Percentiles rank a stretch among this genome's conserved stretches.
These are phyloP conservation scores for Limnephilus auricula DNA, from an alignment of 2,888 invertebrate species.

Conservation along the genomic window DNA sequence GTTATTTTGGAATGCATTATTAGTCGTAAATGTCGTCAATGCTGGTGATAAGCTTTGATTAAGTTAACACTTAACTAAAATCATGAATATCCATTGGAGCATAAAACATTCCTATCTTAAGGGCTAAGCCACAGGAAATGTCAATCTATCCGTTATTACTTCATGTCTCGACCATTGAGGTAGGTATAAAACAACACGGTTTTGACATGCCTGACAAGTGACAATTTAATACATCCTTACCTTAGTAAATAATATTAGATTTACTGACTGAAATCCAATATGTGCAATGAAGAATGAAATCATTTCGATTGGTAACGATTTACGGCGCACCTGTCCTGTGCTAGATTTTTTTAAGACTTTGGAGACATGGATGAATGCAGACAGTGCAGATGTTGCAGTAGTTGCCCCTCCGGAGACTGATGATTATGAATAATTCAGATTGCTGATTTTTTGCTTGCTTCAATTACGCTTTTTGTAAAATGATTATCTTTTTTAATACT, in stretches of 20 bases:
- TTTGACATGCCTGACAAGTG: neutral
- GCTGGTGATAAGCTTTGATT: neutral
- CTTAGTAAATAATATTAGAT: neutral
- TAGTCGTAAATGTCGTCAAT: neutral
- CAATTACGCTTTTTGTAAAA: neutral
- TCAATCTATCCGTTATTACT: neutral
- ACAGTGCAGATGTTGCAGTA: neutral
- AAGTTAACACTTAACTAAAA: neutral
- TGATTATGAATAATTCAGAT: neutral
- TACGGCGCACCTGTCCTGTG: neutral
- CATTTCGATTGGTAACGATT: neutral
- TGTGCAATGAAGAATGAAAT: neutral
- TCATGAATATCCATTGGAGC: neutral
- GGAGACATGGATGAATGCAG: neutral
- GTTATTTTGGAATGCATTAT: neutral
- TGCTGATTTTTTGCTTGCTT: neutral
- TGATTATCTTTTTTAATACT: neutral
- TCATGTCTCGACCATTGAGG: neutral
- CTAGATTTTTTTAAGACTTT: neutral
- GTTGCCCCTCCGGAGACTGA: neutral
- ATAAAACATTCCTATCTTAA: neutral
- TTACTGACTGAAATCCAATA: neutral
- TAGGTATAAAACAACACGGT: neutral
- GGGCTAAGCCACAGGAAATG: neutral
- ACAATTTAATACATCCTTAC: neutral